These are phyloP conservation scores for Oryzias woworae DNA, from an alignment of 2,113 vertebrate genomes.

Conservation along the genomic window DNA sequence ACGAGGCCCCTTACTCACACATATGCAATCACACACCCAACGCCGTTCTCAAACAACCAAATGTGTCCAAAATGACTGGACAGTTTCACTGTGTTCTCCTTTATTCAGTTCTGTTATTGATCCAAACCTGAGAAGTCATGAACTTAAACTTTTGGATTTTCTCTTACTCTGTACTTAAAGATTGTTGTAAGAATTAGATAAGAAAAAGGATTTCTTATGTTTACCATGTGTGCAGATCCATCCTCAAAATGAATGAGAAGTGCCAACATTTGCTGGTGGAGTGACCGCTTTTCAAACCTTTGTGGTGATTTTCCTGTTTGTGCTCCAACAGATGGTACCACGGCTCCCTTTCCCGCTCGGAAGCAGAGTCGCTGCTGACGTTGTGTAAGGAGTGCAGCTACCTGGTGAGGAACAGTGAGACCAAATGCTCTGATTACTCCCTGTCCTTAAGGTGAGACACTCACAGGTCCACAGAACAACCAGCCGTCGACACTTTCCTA, in stretches of 20 bases:
- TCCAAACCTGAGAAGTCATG: too few relatives aligned
- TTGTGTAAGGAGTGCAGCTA: conserved; percentile 98
- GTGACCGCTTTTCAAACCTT: neutral
- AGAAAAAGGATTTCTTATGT: too few relatives aligned
- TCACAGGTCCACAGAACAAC: too few relatives aligned
- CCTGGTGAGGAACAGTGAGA: conserved; percentile 93
- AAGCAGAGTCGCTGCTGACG: conserved; percentile 90
- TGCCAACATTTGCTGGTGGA: neutral
- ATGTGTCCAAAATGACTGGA: conserved; percentile 10
- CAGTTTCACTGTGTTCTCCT: conserved; percentile 48
- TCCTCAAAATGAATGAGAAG: neutral
- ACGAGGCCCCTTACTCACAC: conserved; percentile 43
- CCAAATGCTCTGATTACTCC: conserved; percentile 89
- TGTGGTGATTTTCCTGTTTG: neutral
- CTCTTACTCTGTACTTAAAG: too few relatives aligned
- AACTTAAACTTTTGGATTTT: too few relatives aligned
- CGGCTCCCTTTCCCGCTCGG: conserved; percentile 88
- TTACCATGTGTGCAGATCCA: too few relatives aligned
- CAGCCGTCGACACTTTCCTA: too few relatives aligned
- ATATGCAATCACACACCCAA: conserved; percentile 9
- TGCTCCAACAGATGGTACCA: conserved; percentile 89
- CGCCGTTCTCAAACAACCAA: conserved; percentile 1
- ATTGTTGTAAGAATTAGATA: too few relatives aligned
- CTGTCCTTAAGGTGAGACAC: conserved; percentile 81
- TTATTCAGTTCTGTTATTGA: neutral